These are phyloP conservation scores for Pseudomugil tenellus DNA, from an alignment of 2,797 vertebrate genomes.

Conservation along the genomic window DNA sequence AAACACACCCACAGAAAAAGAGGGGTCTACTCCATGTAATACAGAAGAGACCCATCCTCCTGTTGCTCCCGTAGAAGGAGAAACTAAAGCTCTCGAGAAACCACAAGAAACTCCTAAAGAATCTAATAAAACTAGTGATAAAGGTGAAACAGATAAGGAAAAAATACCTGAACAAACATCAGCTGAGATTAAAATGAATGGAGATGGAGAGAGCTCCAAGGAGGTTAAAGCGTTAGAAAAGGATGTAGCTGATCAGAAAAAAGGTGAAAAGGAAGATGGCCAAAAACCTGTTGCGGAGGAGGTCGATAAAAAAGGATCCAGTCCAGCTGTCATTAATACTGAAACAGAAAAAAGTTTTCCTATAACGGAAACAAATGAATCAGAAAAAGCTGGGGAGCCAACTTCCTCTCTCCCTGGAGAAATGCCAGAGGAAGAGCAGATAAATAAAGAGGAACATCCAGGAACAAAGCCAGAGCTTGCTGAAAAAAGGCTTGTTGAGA, in stretches of 20 bases:
- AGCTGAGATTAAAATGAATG: constrained; percentile 31
- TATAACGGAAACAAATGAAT: constrained; percentile 43
- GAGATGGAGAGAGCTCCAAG: constrained; percentile 8
- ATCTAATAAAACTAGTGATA: constrained; percentile 5
- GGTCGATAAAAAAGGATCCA: constrained; percentile 31
- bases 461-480: constrained; percentile 15
- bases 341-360: constrained; percentile 31
- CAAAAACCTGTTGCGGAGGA: constrained; percentile 34
- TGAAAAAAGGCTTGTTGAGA: constrained; percentile 30
- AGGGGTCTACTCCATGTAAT: background rate
- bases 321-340: constrained; percentile 6
- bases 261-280: constrained; percentile 32
- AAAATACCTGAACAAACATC: constrained; percentile 25
- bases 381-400: constrained; percentile 15
- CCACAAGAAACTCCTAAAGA: constrained; percentile 11
- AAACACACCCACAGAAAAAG: constrained; percentile 28
- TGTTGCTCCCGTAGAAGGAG: constrained; percentile 22
- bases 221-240: constrained; percentile 42
- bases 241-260: constrained; percentile 26
- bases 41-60: background rate
- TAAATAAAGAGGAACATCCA: constrained; percentile 35
- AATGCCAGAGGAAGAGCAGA: constrained; percentile 38
- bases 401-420: constrained; percentile 6
- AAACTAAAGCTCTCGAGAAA: constrained; percentile 21
- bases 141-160: constrained; percentile 4